phyloP scores from a whole-genome alignment of 2,113 vertebrate genomes.

The Nipponia nippon region DNA sequence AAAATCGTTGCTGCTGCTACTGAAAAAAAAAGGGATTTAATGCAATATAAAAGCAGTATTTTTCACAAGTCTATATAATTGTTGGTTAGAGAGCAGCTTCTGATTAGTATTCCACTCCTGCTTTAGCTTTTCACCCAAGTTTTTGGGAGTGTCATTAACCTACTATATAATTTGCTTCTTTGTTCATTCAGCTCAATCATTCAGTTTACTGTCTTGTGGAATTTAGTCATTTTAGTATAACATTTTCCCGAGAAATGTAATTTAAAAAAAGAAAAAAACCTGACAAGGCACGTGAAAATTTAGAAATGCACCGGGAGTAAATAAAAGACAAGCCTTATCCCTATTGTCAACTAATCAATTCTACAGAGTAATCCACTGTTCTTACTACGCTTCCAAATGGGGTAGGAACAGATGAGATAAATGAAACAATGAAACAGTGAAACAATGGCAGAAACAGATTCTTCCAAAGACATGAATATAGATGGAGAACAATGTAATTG shows the following conservation, averaged over 20 bases:
- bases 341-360: constrained; percentile 7
- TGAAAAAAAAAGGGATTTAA: background rate
- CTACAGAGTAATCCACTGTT: background rate
- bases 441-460: background rate
- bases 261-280: background rate
- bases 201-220: constrained; percentile 19
- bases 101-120: constrained; percentile 48
- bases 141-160: constrained; percentile 44
- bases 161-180: constrained; percentile 55
- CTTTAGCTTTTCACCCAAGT: constrained; percentile 50
- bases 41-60: background rate
- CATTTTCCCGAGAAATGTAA: constrained; percentile 10
- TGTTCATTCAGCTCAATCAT: constrained; percentile 45
- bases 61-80: constrained; percentile 36
- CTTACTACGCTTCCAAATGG: background rate
- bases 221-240: constrained; percentile 33
- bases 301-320: background rate
- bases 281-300: background rate
- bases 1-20: background rate
- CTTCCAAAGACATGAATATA: constrained; percentile 1
- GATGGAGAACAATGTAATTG: background rate
- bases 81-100: constrained; percentile 38
- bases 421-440: constrained; percentile 1
- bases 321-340: background rate
- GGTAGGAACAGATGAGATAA: constrained; percentile 6